A percentile compares a stretch with the other conserved stretches of the same genome.
phyloP scores from a whole-genome alignment of 2,888 invertebrate genomes.

The Malacosoma neustria region DNA sequence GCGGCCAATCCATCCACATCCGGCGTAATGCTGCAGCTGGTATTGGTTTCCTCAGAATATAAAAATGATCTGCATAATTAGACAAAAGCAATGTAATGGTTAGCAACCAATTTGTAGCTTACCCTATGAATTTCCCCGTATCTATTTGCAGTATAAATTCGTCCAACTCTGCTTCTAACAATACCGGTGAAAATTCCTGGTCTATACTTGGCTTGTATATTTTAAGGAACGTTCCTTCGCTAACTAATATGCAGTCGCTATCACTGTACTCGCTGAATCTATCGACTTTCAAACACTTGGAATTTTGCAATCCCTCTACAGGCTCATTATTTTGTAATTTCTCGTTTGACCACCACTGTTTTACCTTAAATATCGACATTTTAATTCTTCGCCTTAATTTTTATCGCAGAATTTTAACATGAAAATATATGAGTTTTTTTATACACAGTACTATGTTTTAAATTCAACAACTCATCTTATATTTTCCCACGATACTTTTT shows the following conservation, averaged over 20 bases:
- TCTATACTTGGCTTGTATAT: slow-evolving; percentile 47
- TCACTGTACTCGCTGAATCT: slow-evolving; percentile 88
- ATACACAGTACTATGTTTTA: too few species aligned
- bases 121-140: slow-evolving; percentile 90
- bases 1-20: too few species aligned
- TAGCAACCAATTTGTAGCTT: too few species aligned
- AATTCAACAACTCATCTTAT: too few species aligned
- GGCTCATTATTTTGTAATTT: slow-evolving; percentile 72
- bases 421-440: too few species aligned
- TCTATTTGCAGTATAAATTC: slow-evolving; percentile 87
- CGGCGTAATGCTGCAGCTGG: too few species aligned
- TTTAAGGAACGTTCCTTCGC: slow-evolving; percentile 45
- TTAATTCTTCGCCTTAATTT: too few species aligned
- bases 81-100: too few species aligned
- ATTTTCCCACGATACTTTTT: too few species aligned
- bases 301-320: slow-evolving; percentile 75
- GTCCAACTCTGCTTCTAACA: slow-evolving; percentile 85
- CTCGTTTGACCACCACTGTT: slow-evolving; percentile 90
- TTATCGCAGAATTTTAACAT: too few species aligned
- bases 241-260: slow-evolving; percentile 83
- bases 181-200: slow-evolving; percentile 76
- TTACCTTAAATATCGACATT: slow-evolving; percentile 96
- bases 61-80: too few species aligned
- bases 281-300: slow-evolving; percentile 78
- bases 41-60: too few species aligned